Evolutionary conservation across 2,113 vertebrate species (phyloP), one percentile per base, ranked within the genome.

Genomic region (Chaetodon trifascialis): DNA sequence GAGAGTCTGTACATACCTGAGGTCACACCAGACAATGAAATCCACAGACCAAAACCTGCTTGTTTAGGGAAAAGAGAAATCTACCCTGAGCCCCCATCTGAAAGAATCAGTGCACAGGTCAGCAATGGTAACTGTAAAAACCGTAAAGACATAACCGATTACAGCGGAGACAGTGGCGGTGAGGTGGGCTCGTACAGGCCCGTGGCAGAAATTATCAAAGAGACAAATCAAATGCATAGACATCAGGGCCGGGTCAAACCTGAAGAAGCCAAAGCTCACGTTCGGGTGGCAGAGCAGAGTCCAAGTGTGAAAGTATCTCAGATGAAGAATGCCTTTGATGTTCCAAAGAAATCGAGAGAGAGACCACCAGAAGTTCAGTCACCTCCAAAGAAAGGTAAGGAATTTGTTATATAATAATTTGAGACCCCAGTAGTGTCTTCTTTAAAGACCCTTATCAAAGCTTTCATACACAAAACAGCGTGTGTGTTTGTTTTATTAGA

Each of bases 311-410:
- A 94, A 62, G 94, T 95, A 17, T 92, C 90, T 11, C 93, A 95
- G 69, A 95, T 95, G 83, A 95, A 93, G 78, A 91, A 84, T 34
- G 2, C 94, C 10, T 95, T 95, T 72, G 94, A 95, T 54, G 87
- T 90, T 54, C 93, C 93, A 51, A 95, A 92, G 86, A 95, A 89
- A 64, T 65, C 88, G 62, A 86, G 84, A 84, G 92, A 93, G 76
- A 89, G 87, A 73, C 75, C 85, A 38, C 70, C 55, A 47, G 95
- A 94, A 76, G 72, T 44, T 19, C 90, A 68, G 46, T 67, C 83
- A 58, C n/a, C 92, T 51, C 83, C 85, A 66, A 96, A 95, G 85
- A 95, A 94, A 94, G 94, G 95, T 95, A 87, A 86, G 82, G 17
- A 25, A 1, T 47, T n/a, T 66, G 15, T 34, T 30, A n/a, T n/a